phyloP scores from a whole-genome alignment of 2,797 vertebrate genomes.

The Eulemur mongoz region DNA sequence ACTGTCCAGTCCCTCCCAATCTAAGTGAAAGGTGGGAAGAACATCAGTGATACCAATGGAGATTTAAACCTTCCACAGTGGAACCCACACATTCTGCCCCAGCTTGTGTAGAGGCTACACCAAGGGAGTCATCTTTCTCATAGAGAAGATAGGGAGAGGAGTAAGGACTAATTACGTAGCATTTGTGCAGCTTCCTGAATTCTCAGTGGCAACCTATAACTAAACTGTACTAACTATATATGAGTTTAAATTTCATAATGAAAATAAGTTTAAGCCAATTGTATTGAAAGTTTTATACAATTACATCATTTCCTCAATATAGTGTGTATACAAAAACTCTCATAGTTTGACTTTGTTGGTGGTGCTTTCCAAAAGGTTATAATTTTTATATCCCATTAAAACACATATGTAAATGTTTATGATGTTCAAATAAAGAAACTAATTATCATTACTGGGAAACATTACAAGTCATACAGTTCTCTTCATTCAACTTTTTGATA shows the following conservation, averaged over 20 bases:
- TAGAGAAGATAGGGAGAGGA: neutral
- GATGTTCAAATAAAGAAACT: conserved; percentile 52
- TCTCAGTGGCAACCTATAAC: neutral
- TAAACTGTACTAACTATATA: neutral
- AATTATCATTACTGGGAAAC: conserved; percentile 65
- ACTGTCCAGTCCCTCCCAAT: neutral
- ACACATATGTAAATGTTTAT: neutral
- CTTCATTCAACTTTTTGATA: conserved; percentile 22
- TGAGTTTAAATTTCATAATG: conserved; percentile 8
- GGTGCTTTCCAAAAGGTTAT: conserved; percentile 57
- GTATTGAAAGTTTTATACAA: neutral
- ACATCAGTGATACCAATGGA: neutral
- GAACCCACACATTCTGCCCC: neutral
- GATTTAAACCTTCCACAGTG: neutral
- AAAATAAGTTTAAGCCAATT: conserved; percentile 30
- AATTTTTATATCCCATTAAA: conserved; percentile 53
- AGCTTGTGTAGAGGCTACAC: neutral
- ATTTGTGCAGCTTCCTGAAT: neutral
- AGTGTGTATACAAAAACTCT: neutral
- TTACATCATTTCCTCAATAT: neutral
- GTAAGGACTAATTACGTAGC: neutral
- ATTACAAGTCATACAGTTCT: conserved; percentile 45
- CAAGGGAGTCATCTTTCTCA: neutral
- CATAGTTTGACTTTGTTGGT: neutral
- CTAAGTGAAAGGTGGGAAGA: neutral